These are phyloP conservation scores for Acanthacorydalis orientalis DNA, from an alignment of 2,888 invertebrate species.

Conservation along the genomic window DNA sequence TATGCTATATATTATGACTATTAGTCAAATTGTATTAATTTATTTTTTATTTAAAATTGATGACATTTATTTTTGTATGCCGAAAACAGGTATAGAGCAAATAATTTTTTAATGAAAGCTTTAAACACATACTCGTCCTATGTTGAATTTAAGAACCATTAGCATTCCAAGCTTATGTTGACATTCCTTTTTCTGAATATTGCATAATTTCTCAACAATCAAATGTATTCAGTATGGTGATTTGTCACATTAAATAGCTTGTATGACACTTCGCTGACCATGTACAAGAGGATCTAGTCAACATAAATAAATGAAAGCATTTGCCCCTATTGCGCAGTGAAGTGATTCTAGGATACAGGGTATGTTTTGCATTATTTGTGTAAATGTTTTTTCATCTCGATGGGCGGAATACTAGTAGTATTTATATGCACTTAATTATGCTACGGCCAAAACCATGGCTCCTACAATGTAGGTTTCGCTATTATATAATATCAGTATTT, in stretches of 20 bases:
- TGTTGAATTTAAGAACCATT: slow-evolving; percentile 5
- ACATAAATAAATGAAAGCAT: slow-evolving; percentile 3
- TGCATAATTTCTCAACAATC: slow-evolving; percentile 7
- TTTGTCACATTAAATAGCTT: not conserved
- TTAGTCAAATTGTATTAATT: not conserved
- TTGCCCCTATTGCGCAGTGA: slow-evolving; percentile 32
- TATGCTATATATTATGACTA: slow-evolving; percentile 13
- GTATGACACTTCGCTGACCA: too few species aligned
- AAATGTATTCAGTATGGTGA: not conserved
- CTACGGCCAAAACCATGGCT: not conserved
- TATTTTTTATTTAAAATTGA: not conserved
- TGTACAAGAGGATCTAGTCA: not conserved
- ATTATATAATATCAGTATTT: slow-evolving; percentile 6
- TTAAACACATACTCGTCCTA: not conserved
- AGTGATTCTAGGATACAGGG: slow-evolving; percentile 86
- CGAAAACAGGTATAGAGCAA: too few species aligned
- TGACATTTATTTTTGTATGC: not conserved
- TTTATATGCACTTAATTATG: slow-evolving; percentile 7
- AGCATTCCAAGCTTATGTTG: slow-evolving; percentile 12
- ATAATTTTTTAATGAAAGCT: not conserved
- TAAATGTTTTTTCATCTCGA: slow-evolving; percentile 31
- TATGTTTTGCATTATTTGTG: slow-evolving; percentile 84
- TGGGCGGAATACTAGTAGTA: slow-evolving; percentile 6
- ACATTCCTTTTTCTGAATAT: slow-evolving; percentile 11
- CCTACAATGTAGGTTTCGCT: slow-evolving; percentile 3